Evolutionary conservation across 1,140 invertebrate genomes (phyloP).

Genomic region (Cydia amplana): DNA sequence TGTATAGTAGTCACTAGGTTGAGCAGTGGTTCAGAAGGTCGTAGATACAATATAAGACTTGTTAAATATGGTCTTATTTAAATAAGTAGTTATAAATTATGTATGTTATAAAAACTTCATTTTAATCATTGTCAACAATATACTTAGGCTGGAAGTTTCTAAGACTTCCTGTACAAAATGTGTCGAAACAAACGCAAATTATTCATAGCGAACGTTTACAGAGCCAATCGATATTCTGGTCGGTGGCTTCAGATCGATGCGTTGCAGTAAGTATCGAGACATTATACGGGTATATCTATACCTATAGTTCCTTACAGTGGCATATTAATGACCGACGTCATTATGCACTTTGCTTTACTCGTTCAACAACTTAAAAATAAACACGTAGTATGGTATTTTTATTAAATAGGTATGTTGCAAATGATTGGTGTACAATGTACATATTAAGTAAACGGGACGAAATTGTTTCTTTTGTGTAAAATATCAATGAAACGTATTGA

Average conservation of each 20-base stretch:
- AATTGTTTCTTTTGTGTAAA: background rate
- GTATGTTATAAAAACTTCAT: too few species aligned
- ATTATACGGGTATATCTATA: background rate
- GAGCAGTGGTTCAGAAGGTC: too few species aligned
- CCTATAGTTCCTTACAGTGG: background rate
- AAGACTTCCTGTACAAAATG: background rate
- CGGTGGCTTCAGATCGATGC: constrained; percentile 12
- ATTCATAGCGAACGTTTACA: constrained; percentile 23
- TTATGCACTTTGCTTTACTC: background rate
- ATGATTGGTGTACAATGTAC: background rate
- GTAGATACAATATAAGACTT: too few species aligned
- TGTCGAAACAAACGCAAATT: constrained; percentile 8
- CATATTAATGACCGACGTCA: constrained; percentile 9
- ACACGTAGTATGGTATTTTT: background rate
- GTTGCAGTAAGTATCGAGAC: constrained; percentile 1
- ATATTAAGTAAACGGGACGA: background rate
- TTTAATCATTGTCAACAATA: background rate
- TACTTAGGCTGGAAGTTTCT: background rate
- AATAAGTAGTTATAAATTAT: too few species aligned
- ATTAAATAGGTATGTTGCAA: background rate
- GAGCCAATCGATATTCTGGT: constrained; percentile 16
- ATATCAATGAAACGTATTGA: background rate
- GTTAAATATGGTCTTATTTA: too few species aligned
- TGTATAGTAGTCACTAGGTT: too few species aligned
- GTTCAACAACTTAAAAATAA: background rate